Percentiles rank a stretch among this genome's conserved stretches.
Evolutionary conservation across 2,888 invertebrate species (phyloP).

Genomic region (Polymixis flavicincta): DNA sequence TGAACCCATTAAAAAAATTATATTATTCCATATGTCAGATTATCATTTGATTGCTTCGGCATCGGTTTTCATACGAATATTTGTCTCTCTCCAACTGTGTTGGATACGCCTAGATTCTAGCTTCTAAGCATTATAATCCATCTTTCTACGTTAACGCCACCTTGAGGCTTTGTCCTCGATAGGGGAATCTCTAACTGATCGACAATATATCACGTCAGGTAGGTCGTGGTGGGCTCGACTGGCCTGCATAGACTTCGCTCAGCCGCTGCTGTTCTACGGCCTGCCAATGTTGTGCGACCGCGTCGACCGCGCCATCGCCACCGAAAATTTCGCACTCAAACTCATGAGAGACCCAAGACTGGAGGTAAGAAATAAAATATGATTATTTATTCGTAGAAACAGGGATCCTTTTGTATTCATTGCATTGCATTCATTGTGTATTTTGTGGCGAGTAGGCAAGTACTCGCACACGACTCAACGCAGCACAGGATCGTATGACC

Average conservation of each 20-base stretch:
- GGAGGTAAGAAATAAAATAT: slow-evolving; percentile 84
- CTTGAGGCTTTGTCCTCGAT: neutral
- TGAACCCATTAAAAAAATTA: neutral
- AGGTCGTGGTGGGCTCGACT: slow-evolving; percentile 93
- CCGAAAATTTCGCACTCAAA: slow-evolving; percentile 92
- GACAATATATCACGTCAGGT: slow-evolving; percentile 50
- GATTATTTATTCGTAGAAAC: neutral
- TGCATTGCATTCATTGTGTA: too few species aligned
- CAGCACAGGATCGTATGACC: too few species aligned
- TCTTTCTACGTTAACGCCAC: neutral
- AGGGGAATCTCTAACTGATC: neutral
- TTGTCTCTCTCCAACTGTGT: neutral
- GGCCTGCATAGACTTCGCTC: slow-evolving; percentile 92
- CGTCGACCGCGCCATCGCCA: slow-evolving; percentile 84
- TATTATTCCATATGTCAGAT: neutral
- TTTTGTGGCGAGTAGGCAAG: too few species aligned
- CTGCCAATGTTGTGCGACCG: slow-evolving; percentile 91
- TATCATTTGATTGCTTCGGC: neutral
- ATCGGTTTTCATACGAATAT: neutral
- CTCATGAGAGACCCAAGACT: slow-evolving; percentile 93
- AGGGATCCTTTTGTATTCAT: neutral
- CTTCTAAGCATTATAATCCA: neutral
- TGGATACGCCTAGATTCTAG: neutral
- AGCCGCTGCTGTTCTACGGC: slow-evolving; percentile 93
- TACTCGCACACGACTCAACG: too few species aligned